Percentiles rank a stretch among this genome's conserved stretches.
phyloP scores from a whole-genome alignment of 1,140 invertebrate genomes.

The Bactericera cockerelli region DNA sequence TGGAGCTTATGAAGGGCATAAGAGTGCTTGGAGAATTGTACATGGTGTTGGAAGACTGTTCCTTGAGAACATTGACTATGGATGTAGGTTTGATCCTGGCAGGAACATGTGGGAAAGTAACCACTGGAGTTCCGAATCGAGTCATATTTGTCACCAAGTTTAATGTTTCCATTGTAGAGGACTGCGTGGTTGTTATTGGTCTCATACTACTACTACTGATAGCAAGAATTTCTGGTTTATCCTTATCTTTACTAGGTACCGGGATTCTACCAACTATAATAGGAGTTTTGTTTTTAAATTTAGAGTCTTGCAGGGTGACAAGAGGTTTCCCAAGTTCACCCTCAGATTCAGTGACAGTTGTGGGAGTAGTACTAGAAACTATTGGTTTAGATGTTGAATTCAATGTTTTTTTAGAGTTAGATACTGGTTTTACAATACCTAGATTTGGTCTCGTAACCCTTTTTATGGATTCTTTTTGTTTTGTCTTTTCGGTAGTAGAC shows the following conservation, averaged over 20 bases:
- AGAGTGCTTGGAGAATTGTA: conserved; percentile 2
- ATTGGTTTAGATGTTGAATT: conserved; percentile 8
- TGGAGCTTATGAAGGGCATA: not conserved
- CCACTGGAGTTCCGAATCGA: conserved; percentile 18
- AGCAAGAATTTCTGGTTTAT: conserved; percentile 15
- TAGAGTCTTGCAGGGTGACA: conserved; percentile 22
- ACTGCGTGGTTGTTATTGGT: conserved; percentile 10
- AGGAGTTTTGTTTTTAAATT: conserved; percentile 26
- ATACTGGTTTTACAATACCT: conserved; percentile 12
- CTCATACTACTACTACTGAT: conserved; percentile 10
- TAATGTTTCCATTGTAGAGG: conserved; percentile 12
- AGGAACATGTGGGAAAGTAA: conserved; percentile 19
- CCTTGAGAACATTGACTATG: conserved; percentile 15
- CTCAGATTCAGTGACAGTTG: not conserved
- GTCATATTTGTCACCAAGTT: conserved; percentile 15
- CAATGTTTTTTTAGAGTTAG: conserved; percentile 11
- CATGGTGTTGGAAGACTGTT: conserved; percentile 10
- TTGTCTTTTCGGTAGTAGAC: conserved; percentile 17
- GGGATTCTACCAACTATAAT: conserved; percentile 24
- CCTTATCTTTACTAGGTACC: conserved; percentile 11
- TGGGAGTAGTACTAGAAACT: conserved; percentile 8
- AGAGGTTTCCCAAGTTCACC: conserved; percentile 11
- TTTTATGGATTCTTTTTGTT: conserved; percentile 15
- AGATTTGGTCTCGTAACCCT: conserved; percentile 9
- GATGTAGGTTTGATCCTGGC: conserved; percentile 12